Evolutionary conservation across 2,888 invertebrate genomes (phyloP).

Genomic region (Cataglyphis albicans): DNA sequence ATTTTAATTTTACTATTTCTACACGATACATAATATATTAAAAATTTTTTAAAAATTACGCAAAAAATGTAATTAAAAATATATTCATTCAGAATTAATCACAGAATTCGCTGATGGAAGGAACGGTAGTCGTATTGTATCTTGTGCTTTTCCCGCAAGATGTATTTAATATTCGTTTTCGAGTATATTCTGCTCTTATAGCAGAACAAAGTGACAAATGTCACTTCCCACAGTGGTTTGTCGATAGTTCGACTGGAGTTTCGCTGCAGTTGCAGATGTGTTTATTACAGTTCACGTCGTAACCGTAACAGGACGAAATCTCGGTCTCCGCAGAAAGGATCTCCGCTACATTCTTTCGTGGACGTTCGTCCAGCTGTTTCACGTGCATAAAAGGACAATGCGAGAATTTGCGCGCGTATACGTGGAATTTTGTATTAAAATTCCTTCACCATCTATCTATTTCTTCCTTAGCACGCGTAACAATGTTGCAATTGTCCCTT

Average conservation of each 20-base stretch:
- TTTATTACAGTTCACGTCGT: constrained; percentile 47
- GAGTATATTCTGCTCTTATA: constrained; percentile 13
- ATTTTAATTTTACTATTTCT: neutral
- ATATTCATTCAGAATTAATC: neutral
- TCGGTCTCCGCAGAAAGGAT: constrained; percentile 18
- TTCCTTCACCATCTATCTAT: constrained; percentile 19
- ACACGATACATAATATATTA: neutral
- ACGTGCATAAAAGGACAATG: constrained; percentile 11
- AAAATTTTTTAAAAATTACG: neutral
- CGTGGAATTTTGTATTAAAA: constrained; percentile 51
- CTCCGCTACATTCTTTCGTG: neutral
- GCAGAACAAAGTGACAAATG: constrained; percentile 22
- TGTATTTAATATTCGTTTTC: constrained; percentile 19
- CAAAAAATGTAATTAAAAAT: neutral
- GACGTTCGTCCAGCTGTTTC: constrained; percentile 13
- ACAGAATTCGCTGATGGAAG: neutral
- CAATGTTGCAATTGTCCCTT: constrained; percentile 13
- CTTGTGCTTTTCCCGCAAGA: neutral
- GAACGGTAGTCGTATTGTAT: neutral
- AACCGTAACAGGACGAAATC: constrained; percentile 20
- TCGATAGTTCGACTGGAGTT: constrained; percentile 51
- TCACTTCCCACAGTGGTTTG: constrained; percentile 47
- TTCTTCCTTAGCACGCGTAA: constrained; percentile 9
- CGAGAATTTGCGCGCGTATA: constrained; percentile 18
- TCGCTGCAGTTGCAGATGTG: constrained; percentile 44